Conservation (phyloP, 2,797 vertebrate genomes). For the Mergus octosetaceus region DNA sequence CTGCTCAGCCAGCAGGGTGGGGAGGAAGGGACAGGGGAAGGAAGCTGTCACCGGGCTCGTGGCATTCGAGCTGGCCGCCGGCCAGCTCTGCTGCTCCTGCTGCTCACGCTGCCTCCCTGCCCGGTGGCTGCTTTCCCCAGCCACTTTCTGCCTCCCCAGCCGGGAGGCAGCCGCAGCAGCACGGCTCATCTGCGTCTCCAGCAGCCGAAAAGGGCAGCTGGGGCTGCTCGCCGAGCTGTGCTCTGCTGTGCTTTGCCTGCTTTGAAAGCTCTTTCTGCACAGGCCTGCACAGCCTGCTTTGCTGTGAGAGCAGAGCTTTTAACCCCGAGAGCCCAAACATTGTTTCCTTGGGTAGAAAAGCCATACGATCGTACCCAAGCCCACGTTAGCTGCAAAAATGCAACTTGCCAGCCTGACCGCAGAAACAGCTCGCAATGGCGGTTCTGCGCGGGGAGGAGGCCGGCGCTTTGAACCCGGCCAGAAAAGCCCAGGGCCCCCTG, state of each 20-base stretch:
- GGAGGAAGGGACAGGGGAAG: constrained; percentile 28
- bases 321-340: not conserved
- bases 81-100: not conserved
- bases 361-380: not conserved
- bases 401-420: constrained; percentile 7
- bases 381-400: not conserved
- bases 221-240: not conserved
- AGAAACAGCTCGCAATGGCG: not conserved
- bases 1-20: not conserved
- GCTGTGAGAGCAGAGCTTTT: not conserved
- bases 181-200: rapidly evolving
- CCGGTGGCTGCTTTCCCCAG: not conserved
- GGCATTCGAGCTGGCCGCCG: not conserved
- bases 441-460: not conserved
- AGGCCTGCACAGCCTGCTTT: not conserved
- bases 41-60: constrained; percentile 22
- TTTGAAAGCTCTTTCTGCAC: not conserved
- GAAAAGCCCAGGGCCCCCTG: not conserved
- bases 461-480: not conserved
- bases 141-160: not conserved
- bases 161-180: not conserved
- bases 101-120: not conserved
- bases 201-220: not conserved
- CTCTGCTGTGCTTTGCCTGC: not conserved
- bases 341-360: not conserved